Evolutionary conservation across 2,797 vertebrate species (phyloP).

Genomic region (Hirundo rustica): DNA sequence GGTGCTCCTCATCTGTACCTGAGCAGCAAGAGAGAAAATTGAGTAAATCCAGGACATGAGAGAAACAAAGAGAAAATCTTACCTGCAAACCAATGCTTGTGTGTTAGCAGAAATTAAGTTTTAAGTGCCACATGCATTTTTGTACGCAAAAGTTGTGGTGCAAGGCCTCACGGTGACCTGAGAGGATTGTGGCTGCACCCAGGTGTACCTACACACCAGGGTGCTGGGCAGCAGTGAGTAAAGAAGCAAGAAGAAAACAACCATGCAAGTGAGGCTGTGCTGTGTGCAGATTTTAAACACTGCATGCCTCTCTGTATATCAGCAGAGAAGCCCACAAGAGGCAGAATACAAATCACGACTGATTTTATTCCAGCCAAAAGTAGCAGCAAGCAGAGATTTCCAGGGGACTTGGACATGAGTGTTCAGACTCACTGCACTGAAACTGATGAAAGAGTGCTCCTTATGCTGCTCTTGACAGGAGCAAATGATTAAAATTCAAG

Average conservation of each 20-base stretch:
- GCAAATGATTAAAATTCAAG: conserved; percentile 1
- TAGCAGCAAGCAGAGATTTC: background rate
- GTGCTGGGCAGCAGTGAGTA: background rate
- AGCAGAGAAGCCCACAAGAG: background rate
- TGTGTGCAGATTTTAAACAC: background rate
- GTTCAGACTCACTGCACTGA: background rate
- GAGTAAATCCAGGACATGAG: background rate
- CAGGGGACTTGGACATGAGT: background rate
- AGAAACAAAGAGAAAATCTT: background rate
- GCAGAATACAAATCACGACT: background rate
- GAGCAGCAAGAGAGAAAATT: background rate
- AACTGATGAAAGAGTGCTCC: background rate
- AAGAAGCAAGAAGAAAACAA: background rate
- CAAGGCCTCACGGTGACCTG: rapidly evolving
- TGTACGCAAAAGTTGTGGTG: rapidly evolving
- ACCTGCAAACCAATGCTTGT: background rate
- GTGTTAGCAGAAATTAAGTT: background rate
- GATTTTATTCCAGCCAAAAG: background rate
- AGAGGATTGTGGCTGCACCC: rapidly evolving
- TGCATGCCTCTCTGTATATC: background rate
- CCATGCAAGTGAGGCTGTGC: background rate
- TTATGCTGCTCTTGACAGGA: conserved; percentile 7
- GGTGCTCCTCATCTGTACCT: background rate
- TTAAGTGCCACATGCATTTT: background rate
- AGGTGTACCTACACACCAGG: background rate